Conservation (phyloP, 2,113 vertebrate species). For the Kobus ellipsiprymnus region DNA sequence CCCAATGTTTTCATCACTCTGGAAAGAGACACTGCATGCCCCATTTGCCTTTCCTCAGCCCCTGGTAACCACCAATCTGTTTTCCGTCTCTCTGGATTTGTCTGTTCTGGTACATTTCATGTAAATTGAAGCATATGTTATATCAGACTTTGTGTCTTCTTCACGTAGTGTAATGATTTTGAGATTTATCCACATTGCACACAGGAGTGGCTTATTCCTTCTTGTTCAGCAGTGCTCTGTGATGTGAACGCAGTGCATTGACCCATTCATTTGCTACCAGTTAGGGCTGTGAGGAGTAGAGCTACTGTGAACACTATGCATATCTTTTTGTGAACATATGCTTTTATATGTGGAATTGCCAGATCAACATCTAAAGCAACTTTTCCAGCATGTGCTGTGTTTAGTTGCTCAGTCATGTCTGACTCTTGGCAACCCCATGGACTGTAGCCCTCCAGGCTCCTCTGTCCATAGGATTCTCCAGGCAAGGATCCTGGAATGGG, state of each 20-base stretch:
- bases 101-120: not conserved
- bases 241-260: not conserved
- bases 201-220: not conserved
- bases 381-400: not conserved
- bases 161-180: not conserved
- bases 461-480: not conserved
- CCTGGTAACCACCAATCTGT: not conserved
- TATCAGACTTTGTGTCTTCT: not conserved
- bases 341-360: not conserved
- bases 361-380: not conserved
- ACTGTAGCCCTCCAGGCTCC: not conserved
- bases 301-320: not conserved
- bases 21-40: not conserved
- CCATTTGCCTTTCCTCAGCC: not conserved
- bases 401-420: not conserved
- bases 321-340: not conserved
- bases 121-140: not conserved
- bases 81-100: not conserved
- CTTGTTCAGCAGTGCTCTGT: not conserved
- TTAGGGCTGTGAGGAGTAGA: not conserved
- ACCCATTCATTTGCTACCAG: not conserved
- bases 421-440: not conserved
- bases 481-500: not conserved
- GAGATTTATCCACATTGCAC: not conserved
- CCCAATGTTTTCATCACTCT: not conserved